These are phyloP conservation scores for Dermolepida albohirtum DNA, from an alignment of 2,888 invertebrate species.

Conservation along the genomic window DNA sequence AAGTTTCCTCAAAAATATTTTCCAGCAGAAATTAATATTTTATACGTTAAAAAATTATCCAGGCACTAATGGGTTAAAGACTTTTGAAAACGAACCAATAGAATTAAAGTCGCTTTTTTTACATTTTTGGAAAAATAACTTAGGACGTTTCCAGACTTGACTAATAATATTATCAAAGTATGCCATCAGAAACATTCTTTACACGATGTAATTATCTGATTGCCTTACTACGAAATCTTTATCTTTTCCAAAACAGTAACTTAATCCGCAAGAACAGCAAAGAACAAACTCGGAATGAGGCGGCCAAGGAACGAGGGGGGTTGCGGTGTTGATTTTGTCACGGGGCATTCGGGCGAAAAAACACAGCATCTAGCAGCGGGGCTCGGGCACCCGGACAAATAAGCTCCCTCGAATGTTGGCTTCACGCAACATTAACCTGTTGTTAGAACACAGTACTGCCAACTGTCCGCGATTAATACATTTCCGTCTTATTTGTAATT, in stretches of 20 bases:
- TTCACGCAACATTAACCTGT: constrained; percentile 66
- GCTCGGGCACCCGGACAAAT: constrained; percentile 55
- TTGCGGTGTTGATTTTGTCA: constrained; percentile 33
- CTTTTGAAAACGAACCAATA: no score
- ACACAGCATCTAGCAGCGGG: constrained; percentile 17
- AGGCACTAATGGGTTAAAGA: no score
- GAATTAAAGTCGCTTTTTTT: no score
- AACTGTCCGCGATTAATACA: constrained; percentile 61
- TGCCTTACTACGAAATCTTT: constrained; percentile 22
- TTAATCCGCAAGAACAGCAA: constrained; percentile 31
- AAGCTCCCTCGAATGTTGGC: constrained; percentile 60
- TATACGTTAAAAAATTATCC: no score
- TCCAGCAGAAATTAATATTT: no score
- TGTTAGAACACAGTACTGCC: constrained; percentile 60
- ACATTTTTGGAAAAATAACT: no score
- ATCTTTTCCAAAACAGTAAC: constrained; percentile 30
- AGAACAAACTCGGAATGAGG: neutral
- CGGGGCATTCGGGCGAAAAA: constrained; percentile 25
- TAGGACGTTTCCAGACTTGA: no score
- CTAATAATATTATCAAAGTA: no score
- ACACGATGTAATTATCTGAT: constrained; percentile 18
- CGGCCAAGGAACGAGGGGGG: constrained; percentile 2
- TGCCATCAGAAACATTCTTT: neutral
- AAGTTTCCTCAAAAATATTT: no score
- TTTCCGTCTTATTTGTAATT: constrained; percentile 50